phyloP scores from a whole-genome alignment of 2,113 vertebrate species.

The Caloenas nicobarica region DNA sequence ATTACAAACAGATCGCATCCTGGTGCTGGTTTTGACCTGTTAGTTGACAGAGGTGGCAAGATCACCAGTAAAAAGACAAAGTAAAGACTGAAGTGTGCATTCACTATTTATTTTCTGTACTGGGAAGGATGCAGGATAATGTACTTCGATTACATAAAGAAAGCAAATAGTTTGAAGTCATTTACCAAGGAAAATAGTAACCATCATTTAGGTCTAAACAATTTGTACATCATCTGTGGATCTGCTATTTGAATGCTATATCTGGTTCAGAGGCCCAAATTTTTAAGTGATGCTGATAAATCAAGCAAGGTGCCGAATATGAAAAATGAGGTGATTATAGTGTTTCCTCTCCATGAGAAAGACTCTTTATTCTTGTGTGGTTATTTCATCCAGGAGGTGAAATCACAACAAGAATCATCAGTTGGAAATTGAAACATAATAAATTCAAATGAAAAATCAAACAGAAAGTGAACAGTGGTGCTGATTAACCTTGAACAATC shows the following conservation, averaged over 20 bases:
- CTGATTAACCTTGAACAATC: constrained; percentile 52
- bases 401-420: constrained; percentile 9
- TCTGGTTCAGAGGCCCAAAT: neutral
- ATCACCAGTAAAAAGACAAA: neutral
- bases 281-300: neutral
- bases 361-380: neutral
- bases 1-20: neutral
- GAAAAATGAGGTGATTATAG: neutral
- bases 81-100: neutral
- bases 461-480: neutral
- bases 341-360: neutral
- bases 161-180: neutral
- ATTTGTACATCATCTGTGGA: neutral
- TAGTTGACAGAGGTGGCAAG: neutral
- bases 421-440: constrained; percentile 23
- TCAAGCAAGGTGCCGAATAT: neutral
- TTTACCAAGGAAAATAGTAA: neutral
- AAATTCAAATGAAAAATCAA: constrained; percentile 53
- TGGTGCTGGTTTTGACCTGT: neutral
- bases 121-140: neutral
- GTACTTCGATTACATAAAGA: neutral
- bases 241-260: neutral
- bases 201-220: neutral
- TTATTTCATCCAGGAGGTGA: neutral
- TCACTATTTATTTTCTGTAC: neutral